phyloP scores from a whole-genome alignment of 1,140 invertebrate species.

The Cherax destructor region DNA sequence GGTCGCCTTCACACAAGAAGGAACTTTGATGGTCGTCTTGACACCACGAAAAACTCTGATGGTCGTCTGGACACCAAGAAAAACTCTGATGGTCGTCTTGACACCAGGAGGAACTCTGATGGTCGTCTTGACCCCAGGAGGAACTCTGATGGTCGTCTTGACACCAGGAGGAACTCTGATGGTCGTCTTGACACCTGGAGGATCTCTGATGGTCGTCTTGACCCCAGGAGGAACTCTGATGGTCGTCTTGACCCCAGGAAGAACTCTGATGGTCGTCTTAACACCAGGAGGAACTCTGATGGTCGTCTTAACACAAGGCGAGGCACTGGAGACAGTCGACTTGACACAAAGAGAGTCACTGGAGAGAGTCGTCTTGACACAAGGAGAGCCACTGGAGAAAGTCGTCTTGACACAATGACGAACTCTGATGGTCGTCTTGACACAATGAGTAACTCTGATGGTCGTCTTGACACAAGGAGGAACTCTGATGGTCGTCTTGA shows the following conservation, averaged over 20 bases:
- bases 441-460: not conserved
- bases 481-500: not conserved
- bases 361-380: not conserved
- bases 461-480: not conserved
- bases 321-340: not conserved
- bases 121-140: not conserved
- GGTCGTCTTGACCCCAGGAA: not conserved
- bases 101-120: not conserved
- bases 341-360: not conserved
- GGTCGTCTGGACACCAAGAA: too few relatives aligned
- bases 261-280: not conserved
- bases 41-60: not conserved
- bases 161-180: not conserved
- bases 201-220: not conserved
- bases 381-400: not conserved
- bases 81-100: too few relatives aligned
- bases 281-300: not conserved
- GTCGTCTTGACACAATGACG: not conserved
- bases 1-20: too few relatives aligned
- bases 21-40: too few relatives aligned
- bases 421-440: not conserved
- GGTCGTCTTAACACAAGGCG: not conserved
- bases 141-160: not conserved
- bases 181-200: not conserved
- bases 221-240: not conserved